Base-by-base conservation (phyloP, 2,113 vertebrate species). In the Leucopsar rothschildi region DNA sequence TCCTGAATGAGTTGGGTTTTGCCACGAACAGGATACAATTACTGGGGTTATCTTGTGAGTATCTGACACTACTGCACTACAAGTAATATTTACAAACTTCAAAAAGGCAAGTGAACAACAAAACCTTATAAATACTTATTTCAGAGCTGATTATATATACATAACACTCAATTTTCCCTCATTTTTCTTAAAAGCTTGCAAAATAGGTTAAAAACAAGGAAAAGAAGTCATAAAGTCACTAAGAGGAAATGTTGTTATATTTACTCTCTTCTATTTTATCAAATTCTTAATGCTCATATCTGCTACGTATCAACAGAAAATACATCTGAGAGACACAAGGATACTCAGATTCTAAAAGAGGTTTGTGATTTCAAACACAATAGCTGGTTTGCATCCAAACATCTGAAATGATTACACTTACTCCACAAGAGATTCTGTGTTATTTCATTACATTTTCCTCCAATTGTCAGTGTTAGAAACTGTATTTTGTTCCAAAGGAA, bases 381-480 rank as follows among this genome's bases (percentile, higher is more conserved):
- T 96, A 55, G 95, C 86, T 76, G 94, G 91, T 96, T 97, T 97
- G 76, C 92, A 91, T 91, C 94, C 96, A 95, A 95, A 93, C 93
- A 94, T 92, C 96, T 70, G 86, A 97, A 95, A 93, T 57, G 88
- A 96, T 80, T 89, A 93, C 73, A 85, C 60, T 68, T n/a, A 84
- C 77, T 91, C 88, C 92, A 96, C 85, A 90, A 93, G 82, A 79
- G 73, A 92, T 75, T 93, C 56, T 87, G 77, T 91, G 79, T 93
- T 97, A 88, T 94, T 97, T 96, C 94, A 96, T 86, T 86, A 81
- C 65, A 91, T 96, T 97, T 98, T 98, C 98, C 98, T 98, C 84
- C 96, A 93, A 98, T 98, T 98, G 98, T 98, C 81, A 96, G 92
- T 14, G 42, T 86, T 95, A 93, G 95, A 98, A 96, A 95, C 57